A percentile compares a stretch with the other conserved stretches of the same genome.
phyloP scores from a whole-genome alignment of 2,113 vertebrate species.

The Alligator mississippiensis region DNA sequence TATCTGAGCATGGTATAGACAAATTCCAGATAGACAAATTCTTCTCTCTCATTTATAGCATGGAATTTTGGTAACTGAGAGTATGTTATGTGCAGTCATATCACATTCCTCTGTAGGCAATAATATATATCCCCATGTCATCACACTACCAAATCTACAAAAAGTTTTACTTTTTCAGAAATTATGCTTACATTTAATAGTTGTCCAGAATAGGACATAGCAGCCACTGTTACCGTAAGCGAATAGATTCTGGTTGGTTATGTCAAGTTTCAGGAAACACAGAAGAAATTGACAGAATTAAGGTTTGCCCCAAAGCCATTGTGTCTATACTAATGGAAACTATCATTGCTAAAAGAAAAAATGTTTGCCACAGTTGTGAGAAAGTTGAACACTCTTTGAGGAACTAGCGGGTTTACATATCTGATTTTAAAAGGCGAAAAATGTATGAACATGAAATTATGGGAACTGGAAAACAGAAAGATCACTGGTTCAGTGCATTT shows the following conservation, averaged over 20 bases:
- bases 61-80: not conserved
- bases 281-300: slow-evolving; percentile 31
- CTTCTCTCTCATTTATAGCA: not conserved
- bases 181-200: not conserved
- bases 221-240: slow-evolving; percentile 3
- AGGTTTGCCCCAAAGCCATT: slow-evolving; percentile 1
- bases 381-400: not conserved
- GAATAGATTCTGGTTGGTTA: slow-evolving; percentile 17
- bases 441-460: not conserved
- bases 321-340: slow-evolving; percentile 19
- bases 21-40: too few species aligned
- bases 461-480: not conserved
- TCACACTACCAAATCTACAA: not conserved
- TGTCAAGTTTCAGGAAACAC: slow-evolving; percentile 4
- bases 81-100: rapidly evolving
- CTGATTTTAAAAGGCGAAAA: not conserved
- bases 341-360: slow-evolving; percentile 11
- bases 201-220: not conserved
- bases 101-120: not conserved
- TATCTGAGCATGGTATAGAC: too few species aligned
- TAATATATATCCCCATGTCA: not conserved
- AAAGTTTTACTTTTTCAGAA: not conserved
- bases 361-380: not conserved
- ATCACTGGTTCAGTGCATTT: not conserved
- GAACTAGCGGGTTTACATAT: not conserved